Evolutionary conservation across 1,140 invertebrate genomes (phyloP).

Genomic region (Nephila pilipes): DNA sequence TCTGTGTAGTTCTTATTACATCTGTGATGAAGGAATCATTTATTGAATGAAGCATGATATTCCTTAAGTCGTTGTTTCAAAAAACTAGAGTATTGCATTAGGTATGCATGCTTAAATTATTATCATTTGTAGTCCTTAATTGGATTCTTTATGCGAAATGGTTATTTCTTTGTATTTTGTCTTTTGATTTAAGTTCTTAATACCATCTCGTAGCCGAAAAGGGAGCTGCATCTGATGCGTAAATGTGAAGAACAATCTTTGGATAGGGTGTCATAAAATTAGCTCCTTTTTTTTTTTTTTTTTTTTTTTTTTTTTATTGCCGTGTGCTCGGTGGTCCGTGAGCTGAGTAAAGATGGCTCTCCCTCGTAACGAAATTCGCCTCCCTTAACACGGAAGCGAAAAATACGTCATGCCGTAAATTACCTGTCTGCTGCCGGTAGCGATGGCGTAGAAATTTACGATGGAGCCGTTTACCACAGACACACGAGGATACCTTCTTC

Average conservation of each 20-base stretch:
- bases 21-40: too few relatives aligned
- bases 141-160: too few relatives aligned
- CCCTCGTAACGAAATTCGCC: background rate
- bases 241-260: background rate
- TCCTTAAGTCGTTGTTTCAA: too few relatives aligned
- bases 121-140: too few relatives aligned
- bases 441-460: constrained; percentile 51
- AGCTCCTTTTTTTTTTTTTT: background rate
- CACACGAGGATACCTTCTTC: constrained; percentile 44
- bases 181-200: too few relatives aligned
- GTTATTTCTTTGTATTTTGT: too few relatives aligned
- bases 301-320: background rate
- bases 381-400: constrained; percentile 7
- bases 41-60: too few relatives aligned
- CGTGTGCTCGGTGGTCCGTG: background rate
- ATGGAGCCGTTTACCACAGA: constrained; percentile 15
- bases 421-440: constrained; percentile 58
- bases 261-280: background rate
- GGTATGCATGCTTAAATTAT: too few relatives aligned
- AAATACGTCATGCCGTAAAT: constrained; percentile 61
- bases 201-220: too few relatives aligned
- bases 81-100: too few relatives aligned
- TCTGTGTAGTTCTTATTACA: too few relatives aligned
- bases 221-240: background rate
- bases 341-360: background rate